Evolutionary conservation across 2,888 invertebrate species (phyloP), one percentile per base, ranked within the genome.

Genomic region (Tetranychus piercei): DNA sequence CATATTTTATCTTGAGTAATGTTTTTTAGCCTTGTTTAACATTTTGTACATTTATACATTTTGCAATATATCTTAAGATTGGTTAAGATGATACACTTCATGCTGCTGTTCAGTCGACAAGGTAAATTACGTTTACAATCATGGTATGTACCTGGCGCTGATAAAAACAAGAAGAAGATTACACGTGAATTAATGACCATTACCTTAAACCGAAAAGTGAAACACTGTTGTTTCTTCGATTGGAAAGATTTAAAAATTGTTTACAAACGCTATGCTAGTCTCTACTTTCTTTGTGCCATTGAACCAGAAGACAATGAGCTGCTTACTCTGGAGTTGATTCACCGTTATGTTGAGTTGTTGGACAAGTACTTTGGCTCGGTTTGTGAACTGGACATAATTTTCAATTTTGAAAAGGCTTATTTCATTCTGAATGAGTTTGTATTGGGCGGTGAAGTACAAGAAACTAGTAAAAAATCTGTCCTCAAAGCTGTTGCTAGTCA

Each of bases 361-460:
- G 99, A 99, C 85, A 99, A 99, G 85, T 99, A 99, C 84, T 99
- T 99, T 86, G 99, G 99, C 82, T 66, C 73, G 96, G 97, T 99
- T 9, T 99, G 99, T 82, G 99, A 99, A 83, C 83, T 99, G 84
- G 99, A 99, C 83, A 99, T 99, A 77, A 99, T 99, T 81, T 99
- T 99, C 86, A 99, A 99, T 85, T 99, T 99, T 84, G 99, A 99
- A 85, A 99, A 99, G 83, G 97, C 99, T 0, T 99, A 97, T 84
- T 99, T 99, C 84, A 99, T 99, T 83, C 85, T 99, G 80, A 99
- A 99, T 81, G 99, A 99, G 84, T 85, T 99, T 80, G 86, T 99
- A 77, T 87, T 99, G 34, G 97, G 97, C 9, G 99, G 99, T 1
- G 97, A 99, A 84, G 91, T 99, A 77, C 97, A 99, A 84, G 99